phyloP scores from a whole-genome alignment of 1,140 invertebrate species.

The Hestina assimilis region DNA sequence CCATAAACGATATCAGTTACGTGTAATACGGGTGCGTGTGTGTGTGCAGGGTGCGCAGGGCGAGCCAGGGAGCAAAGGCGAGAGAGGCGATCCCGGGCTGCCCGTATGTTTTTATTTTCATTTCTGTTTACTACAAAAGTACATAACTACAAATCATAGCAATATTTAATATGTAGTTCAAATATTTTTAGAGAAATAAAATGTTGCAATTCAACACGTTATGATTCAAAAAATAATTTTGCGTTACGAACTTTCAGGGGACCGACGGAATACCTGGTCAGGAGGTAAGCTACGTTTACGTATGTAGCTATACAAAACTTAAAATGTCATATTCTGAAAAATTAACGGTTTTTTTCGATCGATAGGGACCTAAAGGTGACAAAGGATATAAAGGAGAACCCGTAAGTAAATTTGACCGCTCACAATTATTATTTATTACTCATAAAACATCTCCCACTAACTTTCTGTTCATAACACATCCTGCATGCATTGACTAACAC shows the following conservation, averaged over 20 bases:
- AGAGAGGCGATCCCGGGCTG: slow-evolving; percentile 93
- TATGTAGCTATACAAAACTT: background rate
- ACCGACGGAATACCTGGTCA: slow-evolving; percentile 94
- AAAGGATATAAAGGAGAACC: slow-evolving; percentile 92
- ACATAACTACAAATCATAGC: no score
- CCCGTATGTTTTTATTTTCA: slow-evolving; percentile 83
- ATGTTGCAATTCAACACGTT: background rate
- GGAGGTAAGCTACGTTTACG: slow-evolving; percentile 81
- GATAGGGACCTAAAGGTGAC: slow-evolving; percentile 90
- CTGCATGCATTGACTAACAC: slow-evolving; percentile 37
- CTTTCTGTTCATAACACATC: slow-evolving; percentile 21
- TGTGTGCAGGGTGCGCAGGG: slow-evolving; percentile 89
- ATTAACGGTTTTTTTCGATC: slow-evolving; percentile 41
- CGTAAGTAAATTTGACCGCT: slow-evolving; percentile 81
- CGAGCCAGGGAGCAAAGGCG: slow-evolving; percentile 93
- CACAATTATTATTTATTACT: background rate
- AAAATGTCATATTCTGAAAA: background rate
- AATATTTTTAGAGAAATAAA: no score
- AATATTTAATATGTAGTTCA: no score
- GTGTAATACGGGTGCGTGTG: background rate
- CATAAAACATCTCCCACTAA: slow-evolving; percentile 20
- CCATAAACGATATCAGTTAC: background rate
- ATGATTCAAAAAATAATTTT: background rate
- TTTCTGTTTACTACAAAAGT: no score
- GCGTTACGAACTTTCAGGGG: slow-evolving; percentile 81